Conservation (phyloP, 2,888 invertebrate species). For the Ferrisia virgata region DNA sequence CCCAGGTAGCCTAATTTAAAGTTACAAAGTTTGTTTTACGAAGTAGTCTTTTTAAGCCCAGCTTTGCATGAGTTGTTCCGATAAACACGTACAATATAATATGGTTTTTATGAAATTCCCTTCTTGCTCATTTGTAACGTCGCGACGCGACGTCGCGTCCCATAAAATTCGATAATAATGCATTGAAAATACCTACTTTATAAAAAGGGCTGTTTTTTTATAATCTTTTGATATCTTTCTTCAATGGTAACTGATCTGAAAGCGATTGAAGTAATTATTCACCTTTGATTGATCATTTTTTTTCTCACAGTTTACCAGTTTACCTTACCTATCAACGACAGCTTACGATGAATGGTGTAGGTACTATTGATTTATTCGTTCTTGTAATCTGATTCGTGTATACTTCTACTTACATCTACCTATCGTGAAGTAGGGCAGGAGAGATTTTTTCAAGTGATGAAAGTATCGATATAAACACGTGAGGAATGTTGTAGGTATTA, state of each 20-base stretch:
- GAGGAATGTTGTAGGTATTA: no score
- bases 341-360: background rate
- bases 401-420: background rate
- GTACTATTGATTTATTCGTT: background rate
- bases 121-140: background rate
- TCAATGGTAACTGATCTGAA: background rate
- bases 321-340: background rate
- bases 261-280: background rate
- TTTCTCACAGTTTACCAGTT: background rate
- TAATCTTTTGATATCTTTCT: background rate
- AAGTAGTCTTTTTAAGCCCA: background rate
- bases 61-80: background rate
- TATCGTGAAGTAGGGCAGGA: background rate
- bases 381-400: background rate
- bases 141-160: background rate
- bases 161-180: background rate
- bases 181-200: background rate
- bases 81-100: background rate
- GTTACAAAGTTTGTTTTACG: background rate
- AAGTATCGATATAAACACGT: no score
- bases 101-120: background rate
- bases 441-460: no score
- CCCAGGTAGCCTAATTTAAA: background rate
- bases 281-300: slow-evolving; percentile 5
- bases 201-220: background rate